Percentiles rank a stretch among this genome's conserved stretches.
Conservation (phyloP, 2,797 vertebrate genomes). For the Manis pentadactyla region DNA sequence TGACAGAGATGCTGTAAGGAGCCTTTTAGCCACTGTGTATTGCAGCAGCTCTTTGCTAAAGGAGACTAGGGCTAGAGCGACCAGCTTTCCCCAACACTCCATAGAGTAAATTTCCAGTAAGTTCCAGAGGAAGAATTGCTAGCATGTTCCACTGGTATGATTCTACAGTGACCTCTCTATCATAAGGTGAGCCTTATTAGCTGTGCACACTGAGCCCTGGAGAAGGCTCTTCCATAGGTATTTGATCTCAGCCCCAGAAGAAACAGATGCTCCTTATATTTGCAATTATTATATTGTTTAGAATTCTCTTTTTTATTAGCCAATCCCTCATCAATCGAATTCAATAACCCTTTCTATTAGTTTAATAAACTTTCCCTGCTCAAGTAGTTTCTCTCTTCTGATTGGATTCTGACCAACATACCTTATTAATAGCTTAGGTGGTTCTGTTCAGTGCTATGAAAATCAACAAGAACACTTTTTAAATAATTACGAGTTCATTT, state of each 20-base stretch:
- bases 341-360: not conserved
- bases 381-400: not conserved
- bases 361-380: conserved; percentile 1
- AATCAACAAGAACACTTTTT: conserved; percentile 6
- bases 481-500: conserved; percentile 16
- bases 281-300: not conserved
- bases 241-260: not conserved
- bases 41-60: not conserved
- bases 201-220: not conserved
- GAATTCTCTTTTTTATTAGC: not conserved
- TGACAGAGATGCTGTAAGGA: not conserved
- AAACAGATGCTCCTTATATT: not conserved
- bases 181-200: not conserved
- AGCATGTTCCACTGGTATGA: not conserved
- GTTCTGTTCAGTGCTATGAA: not conserved
- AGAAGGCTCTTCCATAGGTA: not conserved
- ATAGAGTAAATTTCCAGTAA: not conserved
- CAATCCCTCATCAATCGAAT: not conserved
- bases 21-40: not conserved
- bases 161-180: not conserved
- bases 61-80: not conserved
- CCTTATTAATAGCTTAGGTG: not conserved
- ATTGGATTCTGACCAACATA: not conserved
- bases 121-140: not conserved
- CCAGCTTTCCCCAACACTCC: not conserved